phyloP scores from a whole-genome alignment of 2,888 invertebrate species.

The Tinea semifulvella region DNA sequence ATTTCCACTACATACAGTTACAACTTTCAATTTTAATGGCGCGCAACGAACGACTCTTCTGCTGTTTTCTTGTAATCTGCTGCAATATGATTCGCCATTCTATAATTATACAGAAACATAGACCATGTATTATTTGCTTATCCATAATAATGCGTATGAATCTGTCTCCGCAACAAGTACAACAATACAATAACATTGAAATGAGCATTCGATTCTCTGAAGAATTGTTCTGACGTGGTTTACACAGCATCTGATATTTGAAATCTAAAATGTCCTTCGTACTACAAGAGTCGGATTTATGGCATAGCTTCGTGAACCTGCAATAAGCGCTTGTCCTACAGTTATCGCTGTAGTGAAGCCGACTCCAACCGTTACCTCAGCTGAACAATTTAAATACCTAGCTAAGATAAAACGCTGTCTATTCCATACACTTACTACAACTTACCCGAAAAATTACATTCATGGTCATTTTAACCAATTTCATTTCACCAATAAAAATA shows the following conservation, averaged over 20 bases:
- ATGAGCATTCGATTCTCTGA: neutral
- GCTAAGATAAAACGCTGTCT: neutral
- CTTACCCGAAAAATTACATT: neutral
- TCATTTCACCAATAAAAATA: no score
- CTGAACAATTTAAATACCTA: no score
- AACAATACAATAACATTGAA: slow-evolving; percentile 1
- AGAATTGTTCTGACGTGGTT: slow-evolving; percentile 22
- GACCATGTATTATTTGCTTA: no score
- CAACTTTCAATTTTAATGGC: no score
- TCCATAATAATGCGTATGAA: slow-evolving; percentile 1
- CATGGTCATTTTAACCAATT: no score
- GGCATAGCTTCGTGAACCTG: slow-evolving; percentile 34
- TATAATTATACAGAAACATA: no score
- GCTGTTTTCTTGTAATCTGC: no score
- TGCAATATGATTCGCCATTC: no score
- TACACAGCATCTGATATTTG: slow-evolving; percentile 51
- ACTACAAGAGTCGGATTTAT: slow-evolving; percentile 46
- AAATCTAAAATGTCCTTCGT: slow-evolving; percentile 49
- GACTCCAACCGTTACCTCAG: slow-evolving; percentile 7
- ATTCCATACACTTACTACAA: neutral
- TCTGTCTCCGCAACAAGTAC: neutral
- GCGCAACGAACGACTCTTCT: no score
- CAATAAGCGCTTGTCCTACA: slow-evolving; percentile 51
- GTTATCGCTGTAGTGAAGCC: slow-evolving; percentile 36
- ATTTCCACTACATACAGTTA: no score